Evolutionary conservation across 1,140 invertebrate genomes (phyloP).

Genomic region (Uloborus diversus): DNA sequence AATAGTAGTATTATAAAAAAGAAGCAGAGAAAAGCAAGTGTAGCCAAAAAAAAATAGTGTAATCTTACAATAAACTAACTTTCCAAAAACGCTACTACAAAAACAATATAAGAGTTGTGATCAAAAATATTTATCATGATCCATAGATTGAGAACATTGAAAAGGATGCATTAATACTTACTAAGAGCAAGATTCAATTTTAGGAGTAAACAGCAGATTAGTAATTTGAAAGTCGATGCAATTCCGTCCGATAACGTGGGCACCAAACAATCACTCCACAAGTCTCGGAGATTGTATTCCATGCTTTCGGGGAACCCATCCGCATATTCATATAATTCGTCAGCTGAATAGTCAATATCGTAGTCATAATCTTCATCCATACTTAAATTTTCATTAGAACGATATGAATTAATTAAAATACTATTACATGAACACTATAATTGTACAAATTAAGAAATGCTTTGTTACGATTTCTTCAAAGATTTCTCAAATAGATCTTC

Average conservation of each 20-base stretch:
- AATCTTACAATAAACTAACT: too few species aligned
- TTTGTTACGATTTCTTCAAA: too few species aligned
- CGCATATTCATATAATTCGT: conserved; percentile 27
- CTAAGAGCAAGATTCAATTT: conserved; percentile 40
- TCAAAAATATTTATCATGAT: too few species aligned
- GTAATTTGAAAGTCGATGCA: conserved; percentile 3
- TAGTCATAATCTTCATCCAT: conserved; percentile 16
- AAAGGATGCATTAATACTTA: too few species aligned
- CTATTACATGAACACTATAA: not conserved
- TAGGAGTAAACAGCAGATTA: conserved; percentile 32
- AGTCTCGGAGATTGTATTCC: conserved; percentile 32
- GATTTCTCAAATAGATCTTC: too few species aligned
- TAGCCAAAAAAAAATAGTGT: too few species aligned
- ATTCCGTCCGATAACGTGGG: conserved; percentile 39
- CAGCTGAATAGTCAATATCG: conserved; percentile 4
- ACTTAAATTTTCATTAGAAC: not conserved
- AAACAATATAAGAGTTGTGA: too few species aligned
- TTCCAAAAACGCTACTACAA: too few species aligned
- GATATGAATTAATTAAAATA: not conserved
- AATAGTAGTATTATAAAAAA: too few species aligned
- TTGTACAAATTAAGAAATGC: not conserved
- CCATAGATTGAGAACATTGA: too few species aligned
- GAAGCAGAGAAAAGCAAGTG: too few species aligned
- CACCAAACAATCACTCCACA: conserved; percentile 39
- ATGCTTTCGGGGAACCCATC: not conserved